Evolutionary conservation across 2,113 vertebrate species (phyloP).

Genomic region (Ginglymostoma cirratum): DNA sequence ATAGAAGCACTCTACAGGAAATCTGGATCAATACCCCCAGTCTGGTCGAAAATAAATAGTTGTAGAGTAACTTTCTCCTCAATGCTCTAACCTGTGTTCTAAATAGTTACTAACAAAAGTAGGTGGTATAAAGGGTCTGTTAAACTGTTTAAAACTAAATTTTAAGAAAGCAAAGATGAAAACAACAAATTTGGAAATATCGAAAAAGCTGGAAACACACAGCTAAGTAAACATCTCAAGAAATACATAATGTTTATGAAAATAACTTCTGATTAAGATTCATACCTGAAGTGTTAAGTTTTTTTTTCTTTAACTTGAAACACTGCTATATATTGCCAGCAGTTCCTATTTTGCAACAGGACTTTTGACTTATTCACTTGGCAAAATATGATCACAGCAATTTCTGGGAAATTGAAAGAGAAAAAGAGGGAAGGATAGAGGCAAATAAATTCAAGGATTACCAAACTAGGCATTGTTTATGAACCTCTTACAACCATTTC

Average conservation of each 20-base stretch:
- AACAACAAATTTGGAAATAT: background rate
- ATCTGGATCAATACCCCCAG: too few relatives aligned
- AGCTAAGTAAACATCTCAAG: background rate
- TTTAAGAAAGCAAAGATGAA: background rate
- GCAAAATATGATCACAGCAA: background rate
- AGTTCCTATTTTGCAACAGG: background rate
- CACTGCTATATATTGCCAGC: background rate
- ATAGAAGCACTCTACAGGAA: too few relatives aligned
- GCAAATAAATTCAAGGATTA: background rate
- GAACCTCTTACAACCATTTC: background rate
- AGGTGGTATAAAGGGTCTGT: background rate
- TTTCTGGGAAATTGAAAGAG: background rate
- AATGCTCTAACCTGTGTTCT: too few relatives aligned
- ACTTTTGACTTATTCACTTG: background rate
- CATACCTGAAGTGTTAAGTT: background rate
- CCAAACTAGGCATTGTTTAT: background rate
- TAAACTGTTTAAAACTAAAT: background rate
- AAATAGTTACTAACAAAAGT: background rate
- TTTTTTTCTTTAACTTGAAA: background rate
- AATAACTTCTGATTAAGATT: background rate
- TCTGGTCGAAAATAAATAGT: too few relatives aligned
- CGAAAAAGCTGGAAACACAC: background rate
- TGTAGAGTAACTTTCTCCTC: too few relatives aligned
- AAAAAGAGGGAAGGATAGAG: background rate
- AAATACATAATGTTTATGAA: background rate